Conservation (phyloP, 2,888 invertebrate genomes). For the Leptinotarsa peninsularis region DNA sequence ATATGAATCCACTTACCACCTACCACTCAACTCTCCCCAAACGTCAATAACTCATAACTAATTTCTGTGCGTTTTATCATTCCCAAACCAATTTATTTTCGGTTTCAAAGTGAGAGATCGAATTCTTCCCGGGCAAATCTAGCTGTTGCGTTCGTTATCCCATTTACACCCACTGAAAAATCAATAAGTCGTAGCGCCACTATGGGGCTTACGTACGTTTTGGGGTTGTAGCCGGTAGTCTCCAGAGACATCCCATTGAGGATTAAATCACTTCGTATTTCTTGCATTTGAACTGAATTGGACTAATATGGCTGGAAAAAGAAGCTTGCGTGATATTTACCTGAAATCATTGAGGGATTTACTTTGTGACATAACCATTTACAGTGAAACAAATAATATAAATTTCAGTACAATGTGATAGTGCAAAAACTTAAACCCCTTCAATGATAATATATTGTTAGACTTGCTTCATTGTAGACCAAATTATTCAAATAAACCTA, state of each 20-base stretch:
- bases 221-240: not conserved
- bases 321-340: not conserved
- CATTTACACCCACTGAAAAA: constrained; percentile 31
- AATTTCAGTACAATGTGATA: no score
- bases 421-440: no score
- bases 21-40: not conserved
- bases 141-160: constrained; percentile 14
- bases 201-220: constrained; percentile 27
- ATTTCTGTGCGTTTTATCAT: not conserved
- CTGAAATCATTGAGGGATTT: no score
- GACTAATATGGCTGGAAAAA: not conserved
- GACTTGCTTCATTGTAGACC: no score
- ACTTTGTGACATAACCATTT: no score
- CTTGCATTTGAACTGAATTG: not conserved
- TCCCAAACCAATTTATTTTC: constrained; percentile 1
- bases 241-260: not conserved
- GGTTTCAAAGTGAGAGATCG: not conserved
- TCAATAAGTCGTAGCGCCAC: constrained; percentile 31
- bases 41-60: not conserved
- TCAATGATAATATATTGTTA: no score
- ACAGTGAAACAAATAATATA: no score
- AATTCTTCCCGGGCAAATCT: constrained; percentile 9
- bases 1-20: no score
- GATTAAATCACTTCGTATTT: not conserved
- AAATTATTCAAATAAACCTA: no score